phyloP scores from a whole-genome alignment of 2,888 invertebrate genomes.

The Leptopilina myrica region DNA sequence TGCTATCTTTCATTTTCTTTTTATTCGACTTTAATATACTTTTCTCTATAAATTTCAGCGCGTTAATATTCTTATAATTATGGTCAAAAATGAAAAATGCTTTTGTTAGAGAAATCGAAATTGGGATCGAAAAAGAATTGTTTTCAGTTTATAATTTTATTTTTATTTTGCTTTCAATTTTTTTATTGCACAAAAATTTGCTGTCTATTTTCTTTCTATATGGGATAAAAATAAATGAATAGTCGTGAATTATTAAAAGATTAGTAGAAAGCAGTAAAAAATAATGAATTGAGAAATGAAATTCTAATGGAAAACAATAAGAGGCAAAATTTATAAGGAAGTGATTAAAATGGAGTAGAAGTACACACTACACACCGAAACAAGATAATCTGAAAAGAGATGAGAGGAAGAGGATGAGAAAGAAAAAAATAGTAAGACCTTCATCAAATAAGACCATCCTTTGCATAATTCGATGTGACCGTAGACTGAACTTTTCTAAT shows the following conservation, averaged over 20 bases:
- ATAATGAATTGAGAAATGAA: no score
- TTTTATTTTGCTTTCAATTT: no score
- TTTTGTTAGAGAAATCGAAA: no score
- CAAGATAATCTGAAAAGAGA: neutral
- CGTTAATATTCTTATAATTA: neutral
- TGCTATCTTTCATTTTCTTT: neutral
- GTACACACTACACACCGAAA: neutral
- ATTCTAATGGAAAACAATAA: neutral
- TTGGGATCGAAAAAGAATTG: no score
- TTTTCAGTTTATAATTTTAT: no score
- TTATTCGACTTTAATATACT: neutral
- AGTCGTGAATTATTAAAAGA: no score
- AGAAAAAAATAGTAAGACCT: conserved; percentile 11
- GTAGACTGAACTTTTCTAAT: conserved; percentile 64
- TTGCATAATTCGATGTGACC: conserved; percentile 60
- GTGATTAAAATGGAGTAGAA: conserved; percentile 11
- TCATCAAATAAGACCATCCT: conserved; percentile 57
- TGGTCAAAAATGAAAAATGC: no score
- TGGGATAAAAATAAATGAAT: no score
- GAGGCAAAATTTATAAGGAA: neutral
- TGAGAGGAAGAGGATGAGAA: neutral
- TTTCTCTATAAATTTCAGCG: neutral
- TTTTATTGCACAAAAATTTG: no score
- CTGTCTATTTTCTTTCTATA: no score
- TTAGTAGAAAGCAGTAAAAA: no score